Base-by-base conservation (phyloP, 2,113 vertebrate genomes). In the Petrocephalus microphthalmus region DNA sequence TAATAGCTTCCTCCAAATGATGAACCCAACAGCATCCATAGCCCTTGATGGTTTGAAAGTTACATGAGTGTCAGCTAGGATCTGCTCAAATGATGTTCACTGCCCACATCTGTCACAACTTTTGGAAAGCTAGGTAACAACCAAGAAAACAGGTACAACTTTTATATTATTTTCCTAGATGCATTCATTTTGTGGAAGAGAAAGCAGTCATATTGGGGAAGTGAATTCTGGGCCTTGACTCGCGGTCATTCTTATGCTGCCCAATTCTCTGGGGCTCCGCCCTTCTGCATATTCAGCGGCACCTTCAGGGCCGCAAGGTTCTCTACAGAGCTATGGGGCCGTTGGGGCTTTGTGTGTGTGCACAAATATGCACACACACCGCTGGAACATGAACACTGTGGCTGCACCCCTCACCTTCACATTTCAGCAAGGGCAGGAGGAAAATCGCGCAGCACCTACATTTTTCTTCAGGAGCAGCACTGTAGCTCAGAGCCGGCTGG, bases 401-500 rank as follows among this genome's bases (percentile, higher is more conserved):
- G n/a, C 33, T n/a, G 3, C 11, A n/a, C 56, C 56, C 56, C 22
- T 64, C 87, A 89, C 89, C 87, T 91, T 87, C 88, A 85, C 56
- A 51, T 88, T 86, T 89, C 33, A 90, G 89, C 81, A 86, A 29
- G 84, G 51, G 42, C 83, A 52, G 47, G 53, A 37, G 37, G 78
- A 89, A 86, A 60, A 47, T 45, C 25, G 71, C 17, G 56, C 87
- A 42, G 51, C 64, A 78, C 88, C 49, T 86, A 88, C 84, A 85
- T 89, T 91, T 91, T 90, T 20, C 53, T 86, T 90, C 64, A 92
- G 90, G 89, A 87, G 81, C 7, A 29, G 67, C 74, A 90, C 84
- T 90, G 89, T 90, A 89, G 86, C 88, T 19, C 56, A 85, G 88
- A 19, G 19, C 42, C 67, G 20, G 8, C 82, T 47, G 45, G 78